Base-by-base conservation (phyloP, 2,797 vertebrate genomes). In the Harpagifer antarcticus region DNA sequence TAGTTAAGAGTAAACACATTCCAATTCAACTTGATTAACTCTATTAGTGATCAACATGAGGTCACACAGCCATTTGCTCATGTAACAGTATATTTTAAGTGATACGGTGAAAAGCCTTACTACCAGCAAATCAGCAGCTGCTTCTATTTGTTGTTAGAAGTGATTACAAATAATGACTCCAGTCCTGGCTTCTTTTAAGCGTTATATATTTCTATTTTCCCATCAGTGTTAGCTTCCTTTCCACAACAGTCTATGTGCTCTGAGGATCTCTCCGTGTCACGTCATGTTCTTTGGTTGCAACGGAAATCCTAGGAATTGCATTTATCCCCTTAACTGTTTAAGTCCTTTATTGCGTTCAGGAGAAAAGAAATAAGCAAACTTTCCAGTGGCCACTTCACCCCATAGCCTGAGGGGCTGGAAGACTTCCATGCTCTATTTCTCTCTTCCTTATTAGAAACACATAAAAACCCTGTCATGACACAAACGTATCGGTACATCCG, bases 241-340 rank as follows among this genome's bases (percentile, higher is more conserved):
- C 68, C 58, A 16, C 52, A 14, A 19, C 15, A 11, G 15, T 3
- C 2, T 55, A 20, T 59, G 17, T 52, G 6, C 47, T 45, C 50
- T 47, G 20, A 53, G 31, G 13, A 61, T 33, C 3, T 15, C 47
- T 45, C 60, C 50, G 27, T 49, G 59, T 73, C 58, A 67, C 60
- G 66, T 71, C 17, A 64, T 53, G 68, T 63, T 69, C 43, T 61
- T 47, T 43, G 54, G 67, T 31, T 47, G 54, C 53, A 15, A 37
- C 62, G 63, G 50, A 81, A 53, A 37, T 77, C 48, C 64, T 52
- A 50, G 23, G 70, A 64, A 83, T 85, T 76, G 66, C 40, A 65
- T 73, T 37, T 14, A 3, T 60, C 50, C 52, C 33, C 27, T 23
- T 6, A 7, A 10, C 40, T 74, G 72, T 47, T 43, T 49, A 55